phyloP scores from a whole-genome alignment of 2,888 invertebrate species.

The Campaea margaritaria region DNA sequence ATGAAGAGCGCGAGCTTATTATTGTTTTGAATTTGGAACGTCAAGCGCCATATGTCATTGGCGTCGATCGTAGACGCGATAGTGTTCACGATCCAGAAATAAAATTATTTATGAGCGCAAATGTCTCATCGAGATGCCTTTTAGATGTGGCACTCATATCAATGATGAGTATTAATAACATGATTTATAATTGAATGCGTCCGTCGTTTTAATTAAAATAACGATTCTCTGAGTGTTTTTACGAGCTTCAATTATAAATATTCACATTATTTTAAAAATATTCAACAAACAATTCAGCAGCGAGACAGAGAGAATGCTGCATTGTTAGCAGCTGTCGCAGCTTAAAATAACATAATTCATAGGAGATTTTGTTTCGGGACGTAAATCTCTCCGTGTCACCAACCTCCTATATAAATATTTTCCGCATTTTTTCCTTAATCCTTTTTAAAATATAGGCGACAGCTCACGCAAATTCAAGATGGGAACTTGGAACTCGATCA shows the following conservation, averaged over 20 bases:
- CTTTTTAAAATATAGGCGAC: constrained; percentile 44
- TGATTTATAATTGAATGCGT: constrained; percentile 24
- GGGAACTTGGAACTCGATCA: constrained; percentile 33
- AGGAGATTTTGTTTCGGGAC: constrained; percentile 64
- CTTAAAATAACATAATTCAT: constrained; percentile 71
- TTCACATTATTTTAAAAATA: constrained; percentile 24
- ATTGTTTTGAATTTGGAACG: constrained; percentile 79
- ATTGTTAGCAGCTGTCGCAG: constrained; percentile 73
- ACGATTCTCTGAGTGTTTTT: constrained; percentile 8
- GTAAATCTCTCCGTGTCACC: constrained; percentile 68
- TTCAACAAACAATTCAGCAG: constrained; percentile 45
- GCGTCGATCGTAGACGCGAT: constrained; percentile 62
- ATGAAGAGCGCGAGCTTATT: constrained; percentile 67
- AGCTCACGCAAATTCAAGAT: constrained; percentile 33
- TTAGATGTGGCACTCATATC: constrained; percentile 43
- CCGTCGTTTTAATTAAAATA: constrained; percentile 17
- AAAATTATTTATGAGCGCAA: constrained; percentile 56
- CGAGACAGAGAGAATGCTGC: constrained; percentile 65
- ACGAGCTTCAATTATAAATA: constrained; percentile 8
- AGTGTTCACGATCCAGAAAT: constrained; percentile 56
- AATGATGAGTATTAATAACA: constrained; percentile 33
- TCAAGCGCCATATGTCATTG: constrained; percentile 68
- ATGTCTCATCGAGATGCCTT: constrained; percentile 51
- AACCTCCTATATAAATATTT: constrained; percentile 54
- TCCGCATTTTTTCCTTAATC: constrained; percentile 50